Percentiles rank a stretch among this genome's conserved stretches.
Conservation (phyloP, 2,113 vertebrate species). For the Forbesichthys papilliferus region DNA sequence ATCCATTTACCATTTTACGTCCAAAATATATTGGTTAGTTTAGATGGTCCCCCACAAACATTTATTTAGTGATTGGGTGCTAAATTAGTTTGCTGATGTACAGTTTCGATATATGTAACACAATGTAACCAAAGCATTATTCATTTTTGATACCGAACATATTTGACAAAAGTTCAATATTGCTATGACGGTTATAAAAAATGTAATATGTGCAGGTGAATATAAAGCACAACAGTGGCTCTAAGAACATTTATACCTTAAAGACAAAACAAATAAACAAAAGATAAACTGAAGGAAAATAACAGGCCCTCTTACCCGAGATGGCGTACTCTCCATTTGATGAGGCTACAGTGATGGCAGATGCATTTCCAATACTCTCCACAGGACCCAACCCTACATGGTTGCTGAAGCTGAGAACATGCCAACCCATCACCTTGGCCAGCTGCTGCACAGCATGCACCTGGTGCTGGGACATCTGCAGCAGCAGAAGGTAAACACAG, state of each 20-base stretch:
- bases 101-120: too few relatives aligned
- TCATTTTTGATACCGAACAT: too few relatives aligned
- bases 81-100: not conserved
- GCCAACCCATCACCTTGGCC: constrained; percentile 99
- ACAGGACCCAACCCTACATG: constrained; percentile 91
- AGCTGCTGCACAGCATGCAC: constrained; percentile 96
- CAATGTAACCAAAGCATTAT: too few relatives aligned
- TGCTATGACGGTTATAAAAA: too few relatives aligned
- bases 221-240: too few relatives aligned
- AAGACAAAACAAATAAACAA: not conserved
- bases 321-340: constrained; percentile 91
- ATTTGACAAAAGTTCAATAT: too few relatives aligned
- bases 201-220: too few relatives aligned
- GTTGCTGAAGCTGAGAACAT: constrained; percentile 95
- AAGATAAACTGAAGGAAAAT: not conserved
- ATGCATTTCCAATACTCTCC: constrained; percentile 96
- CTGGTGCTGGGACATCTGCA: constrained; percentile 98
- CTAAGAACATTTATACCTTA: not conserved
- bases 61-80: too few relatives aligned
- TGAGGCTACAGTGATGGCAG: constrained; percentile 91
- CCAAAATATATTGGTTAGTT: not conserved
- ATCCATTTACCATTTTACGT: too few relatives aligned
- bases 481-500: constrained; percentile 10
- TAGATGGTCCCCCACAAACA: too few relatives aligned
- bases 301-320: constrained; percentile 80